phyloP scores from a whole-genome alignment of 2,888 invertebrate species.

The Agrochola circellaris region DNA sequence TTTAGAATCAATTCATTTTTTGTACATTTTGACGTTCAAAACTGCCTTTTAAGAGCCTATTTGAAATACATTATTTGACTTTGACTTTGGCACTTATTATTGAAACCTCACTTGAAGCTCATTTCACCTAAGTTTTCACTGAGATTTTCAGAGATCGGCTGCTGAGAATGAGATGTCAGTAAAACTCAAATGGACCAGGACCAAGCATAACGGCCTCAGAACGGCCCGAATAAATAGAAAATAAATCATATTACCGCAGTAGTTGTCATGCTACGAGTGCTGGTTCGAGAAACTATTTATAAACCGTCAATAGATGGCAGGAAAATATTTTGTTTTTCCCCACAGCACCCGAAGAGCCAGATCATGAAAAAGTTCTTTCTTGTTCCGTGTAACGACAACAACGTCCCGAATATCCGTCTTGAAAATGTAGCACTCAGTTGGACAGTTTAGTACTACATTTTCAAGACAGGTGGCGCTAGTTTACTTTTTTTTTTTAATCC shows the following conservation, averaged over 20 bases:
- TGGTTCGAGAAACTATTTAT: neutral
- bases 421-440: too few relatives aligned
- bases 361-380: neutral
- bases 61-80: too few relatives aligned
- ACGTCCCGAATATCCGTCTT: too few relatives aligned
- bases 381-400: neutral
- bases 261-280: too few relatives aligned
- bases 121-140: too few relatives aligned
- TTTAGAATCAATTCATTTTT: too few relatives aligned
- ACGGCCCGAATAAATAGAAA: neutral
- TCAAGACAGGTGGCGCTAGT: conserved; percentile 23
- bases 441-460: neutral
- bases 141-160: too few relatives aligned
- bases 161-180: neutral
- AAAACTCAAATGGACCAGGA: neutral
- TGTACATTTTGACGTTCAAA: too few relatives aligned
- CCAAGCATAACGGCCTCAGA: neutral
- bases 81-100: too few relatives aligned
- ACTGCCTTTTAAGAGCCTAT: too few relatives aligned
- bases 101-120: too few relatives aligned
- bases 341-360: neutral
- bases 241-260: neutral
- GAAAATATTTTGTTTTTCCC: neutral
- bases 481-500: neutral
- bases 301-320: neutral